Evolutionary conservation across 1,140 invertebrate genomes (phyloP).

Genomic region (Grapholita molesta): DNA sequence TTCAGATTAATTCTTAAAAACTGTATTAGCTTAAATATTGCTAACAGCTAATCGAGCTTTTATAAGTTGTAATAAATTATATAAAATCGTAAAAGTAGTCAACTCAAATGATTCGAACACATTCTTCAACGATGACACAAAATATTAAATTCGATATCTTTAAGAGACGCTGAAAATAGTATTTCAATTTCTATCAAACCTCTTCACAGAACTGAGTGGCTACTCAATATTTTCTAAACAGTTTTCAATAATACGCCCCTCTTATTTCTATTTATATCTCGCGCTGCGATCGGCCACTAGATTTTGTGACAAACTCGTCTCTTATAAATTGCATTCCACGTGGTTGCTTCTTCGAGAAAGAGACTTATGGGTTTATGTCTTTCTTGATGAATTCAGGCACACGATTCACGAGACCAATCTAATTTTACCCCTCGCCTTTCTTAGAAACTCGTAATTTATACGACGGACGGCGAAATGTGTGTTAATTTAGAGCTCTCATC

Average conservation of each 20-base stretch:
- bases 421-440: neutral
- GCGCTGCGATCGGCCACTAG: conserved; percentile 46
- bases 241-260: conserved; percentile 18
- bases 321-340: conserved; percentile 67
- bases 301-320: conserved; percentile 60
- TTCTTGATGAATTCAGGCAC: conserved; percentile 58
- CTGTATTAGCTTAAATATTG: too few relatives aligned
- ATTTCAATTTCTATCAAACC: neutral
- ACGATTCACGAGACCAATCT: conserved; percentile 28
- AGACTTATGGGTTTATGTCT: conserved; percentile 59
- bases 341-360: conserved; percentile 36
- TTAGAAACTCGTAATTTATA: neutral
- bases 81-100: neutral
- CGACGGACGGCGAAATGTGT: neutral
- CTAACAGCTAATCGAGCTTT: neutral
- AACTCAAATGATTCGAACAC: neutral
- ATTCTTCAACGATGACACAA: neutral
- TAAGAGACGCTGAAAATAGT: neutral
- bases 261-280: conserved; percentile 47
- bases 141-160: neutral
- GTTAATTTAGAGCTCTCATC: conserved; percentile 3
- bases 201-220: neutral
- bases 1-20: too few relatives aligned
- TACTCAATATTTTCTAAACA: conserved; percentile 3
- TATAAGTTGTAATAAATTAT: neutral